phyloP scores from a whole-genome alignment of 2,888 invertebrate genomes.

The Megamerina dolium region DNA sequence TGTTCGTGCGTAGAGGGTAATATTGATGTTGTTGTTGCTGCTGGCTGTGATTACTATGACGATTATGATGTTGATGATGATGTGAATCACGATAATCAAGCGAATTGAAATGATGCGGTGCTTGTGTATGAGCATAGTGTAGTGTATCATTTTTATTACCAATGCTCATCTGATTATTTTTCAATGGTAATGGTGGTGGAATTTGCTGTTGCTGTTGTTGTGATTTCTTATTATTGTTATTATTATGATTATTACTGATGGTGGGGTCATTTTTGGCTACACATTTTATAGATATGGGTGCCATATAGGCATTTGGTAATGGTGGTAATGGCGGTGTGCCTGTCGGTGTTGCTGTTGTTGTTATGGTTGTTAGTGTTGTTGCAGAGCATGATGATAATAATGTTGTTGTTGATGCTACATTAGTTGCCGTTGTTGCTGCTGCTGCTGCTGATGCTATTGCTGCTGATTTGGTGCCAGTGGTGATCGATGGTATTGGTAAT shows the following conservation, averaged over 20 bases:
- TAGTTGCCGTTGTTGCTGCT: slow-evolving; percentile 29
- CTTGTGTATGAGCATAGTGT: slow-evolving; percentile 27
- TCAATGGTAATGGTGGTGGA: slow-evolving; percentile 34
- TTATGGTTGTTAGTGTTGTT: slow-evolving; percentile 15
- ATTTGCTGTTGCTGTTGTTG: slow-evolving; percentile 24
- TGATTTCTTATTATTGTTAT: slow-evolving; percentile 26
- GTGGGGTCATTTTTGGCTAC: slow-evolving; percentile 19
- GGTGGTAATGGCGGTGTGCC: slow-evolving; percentile 35
- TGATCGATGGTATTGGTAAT: slow-evolving; percentile 23
- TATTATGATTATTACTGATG: slow-evolving; percentile 29
- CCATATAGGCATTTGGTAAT: slow-evolving; percentile 39
- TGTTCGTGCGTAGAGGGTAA: slow-evolving; percentile 28
- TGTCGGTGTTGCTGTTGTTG: slow-evolving; percentile 26
- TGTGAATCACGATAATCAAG: slow-evolving; percentile 30
- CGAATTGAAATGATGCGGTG: slow-evolving; percentile 35
- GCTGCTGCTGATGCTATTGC: slow-evolving; percentile 28
- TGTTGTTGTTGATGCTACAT: slow-evolving; percentile 31
- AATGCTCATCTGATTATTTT: slow-evolving; percentile 27
- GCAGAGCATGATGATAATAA: slow-evolving; percentile 32
- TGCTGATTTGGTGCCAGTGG: slow-evolving; percentile 25
- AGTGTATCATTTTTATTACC: slow-evolving; percentile 24
- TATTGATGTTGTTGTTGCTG: slow-evolving; percentile 17
- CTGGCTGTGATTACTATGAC: slow-evolving; percentile 15
- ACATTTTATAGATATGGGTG: slow-evolving; percentile 35
- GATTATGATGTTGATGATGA: slow-evolving; percentile 20